Conservation (phyloP, 2,888 invertebrate species). For the Orchestes rusci region DNA sequence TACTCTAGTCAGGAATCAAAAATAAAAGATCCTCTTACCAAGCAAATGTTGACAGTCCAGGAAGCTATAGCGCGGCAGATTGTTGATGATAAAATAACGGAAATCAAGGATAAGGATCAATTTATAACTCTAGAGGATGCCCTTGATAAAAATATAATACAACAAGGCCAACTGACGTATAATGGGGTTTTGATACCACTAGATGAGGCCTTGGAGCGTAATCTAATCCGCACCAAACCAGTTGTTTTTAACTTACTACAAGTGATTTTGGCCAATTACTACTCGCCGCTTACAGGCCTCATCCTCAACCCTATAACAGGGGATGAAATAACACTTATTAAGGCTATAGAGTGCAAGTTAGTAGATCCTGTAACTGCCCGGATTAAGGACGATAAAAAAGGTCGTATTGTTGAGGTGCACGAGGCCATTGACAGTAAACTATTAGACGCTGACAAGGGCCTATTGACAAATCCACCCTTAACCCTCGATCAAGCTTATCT, state of each 20-base stretch:
- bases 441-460: slow-evolving; percentile 62
- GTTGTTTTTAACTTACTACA: slow-evolving; percentile 67
- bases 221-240: slow-evolving; percentile 61
- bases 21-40: slow-evolving; percentile 65
- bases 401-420: slow-evolving; percentile 58
- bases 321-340: slow-evolving; percentile 62
- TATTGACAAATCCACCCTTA: slow-evolving; percentile 61
- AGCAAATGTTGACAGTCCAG: slow-evolving; percentile 62
- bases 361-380: slow-evolving; percentile 65
- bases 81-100: slow-evolving; percentile 72
- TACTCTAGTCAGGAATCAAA: slow-evolving; percentile 64
- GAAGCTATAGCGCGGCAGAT: slow-evolving; percentile 74
- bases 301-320: slow-evolving; percentile 73
- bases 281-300: slow-evolving; percentile 62
- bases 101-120: slow-evolving; percentile 69
- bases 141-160: slow-evolving; percentile 59
- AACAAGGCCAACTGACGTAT: slow-evolving; percentile 67
- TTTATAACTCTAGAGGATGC: slow-evolving; percentile 71
- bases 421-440: slow-evolving; percentile 65
- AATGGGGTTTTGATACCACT: slow-evolving; percentile 62
- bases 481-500: slow-evolving; percentile 72
- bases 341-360: slow-evolving; percentile 66
- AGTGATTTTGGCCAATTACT: slow-evolving; percentile 69
- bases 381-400: slow-evolving; percentile 66
- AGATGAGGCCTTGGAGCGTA: slow-evolving; percentile 61